These are phyloP conservation scores for Aproaerema taeniolella DNA, from an alignment of 2,888 invertebrate genomes.

Conservation along the genomic window DNA sequence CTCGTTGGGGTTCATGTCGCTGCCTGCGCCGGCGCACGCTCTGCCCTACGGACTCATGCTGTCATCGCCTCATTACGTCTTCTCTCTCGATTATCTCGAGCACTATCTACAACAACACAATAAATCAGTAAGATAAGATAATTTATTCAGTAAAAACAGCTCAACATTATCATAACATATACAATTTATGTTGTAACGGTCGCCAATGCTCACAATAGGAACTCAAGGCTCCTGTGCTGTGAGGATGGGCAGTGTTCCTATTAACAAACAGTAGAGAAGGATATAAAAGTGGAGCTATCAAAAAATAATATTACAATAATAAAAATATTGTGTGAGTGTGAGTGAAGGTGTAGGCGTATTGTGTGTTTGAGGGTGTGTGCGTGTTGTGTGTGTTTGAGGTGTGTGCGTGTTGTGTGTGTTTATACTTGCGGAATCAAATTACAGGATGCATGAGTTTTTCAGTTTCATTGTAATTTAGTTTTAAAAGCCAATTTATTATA, in stretches of 20 bases:
- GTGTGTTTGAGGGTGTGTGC: too few relatives aligned
- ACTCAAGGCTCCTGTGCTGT: too few relatives aligned
- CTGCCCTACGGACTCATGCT: background rate
- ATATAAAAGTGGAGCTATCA: background rate
- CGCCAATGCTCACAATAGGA: too few relatives aligned
- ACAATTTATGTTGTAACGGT: too few relatives aligned
- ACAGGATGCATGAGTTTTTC: too few relatives aligned
- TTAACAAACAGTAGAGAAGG: background rate
- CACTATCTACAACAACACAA: background rate
- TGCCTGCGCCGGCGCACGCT: background rate
- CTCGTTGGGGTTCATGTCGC: conserved; percentile 33
- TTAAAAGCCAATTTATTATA: too few relatives aligned
- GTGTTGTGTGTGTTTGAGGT: too few relatives aligned
- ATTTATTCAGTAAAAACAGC: background rate
- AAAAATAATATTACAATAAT: background rate
- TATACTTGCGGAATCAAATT: too few relatives aligned
- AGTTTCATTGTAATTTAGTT: too few relatives aligned
- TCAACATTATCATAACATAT: background rate
- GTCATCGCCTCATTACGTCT: background rate
- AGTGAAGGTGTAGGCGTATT: background rate
- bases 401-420: too few relatives aligned
- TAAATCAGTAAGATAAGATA: background rate
- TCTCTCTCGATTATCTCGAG: background rate
- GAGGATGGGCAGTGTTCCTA: background rate
- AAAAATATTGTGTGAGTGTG: background rate